Conservation (phyloP, 2,888 invertebrate genomes). For the Blastobasis adustella region DNA sequence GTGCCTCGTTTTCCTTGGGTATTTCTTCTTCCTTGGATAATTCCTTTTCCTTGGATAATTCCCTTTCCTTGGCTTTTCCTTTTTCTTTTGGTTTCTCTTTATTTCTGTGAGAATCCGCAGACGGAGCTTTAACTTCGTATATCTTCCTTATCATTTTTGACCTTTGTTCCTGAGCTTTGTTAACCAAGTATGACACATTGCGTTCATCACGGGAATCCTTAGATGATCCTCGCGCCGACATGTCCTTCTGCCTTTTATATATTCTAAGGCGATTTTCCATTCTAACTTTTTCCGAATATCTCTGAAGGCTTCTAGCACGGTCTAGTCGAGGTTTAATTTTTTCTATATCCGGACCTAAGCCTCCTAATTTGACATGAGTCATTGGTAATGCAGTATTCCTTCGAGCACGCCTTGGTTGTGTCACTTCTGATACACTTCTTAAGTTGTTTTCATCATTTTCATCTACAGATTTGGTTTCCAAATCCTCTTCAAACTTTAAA, state of each 20-base stretch:
- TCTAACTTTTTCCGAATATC: constrained; percentile 64
- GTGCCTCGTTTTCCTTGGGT: not conserved
- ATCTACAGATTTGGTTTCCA: constrained; percentile 22
- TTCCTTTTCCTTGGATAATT: too few relatives aligned
- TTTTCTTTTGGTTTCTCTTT: constrained; percentile 18
- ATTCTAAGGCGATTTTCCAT: constrained; percentile 63
- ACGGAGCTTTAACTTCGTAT: constrained; percentile 33
- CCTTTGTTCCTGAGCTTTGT: constrained; percentile 33
- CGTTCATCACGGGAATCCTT: constrained; percentile 18
- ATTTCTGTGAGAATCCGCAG: constrained; percentile 28
- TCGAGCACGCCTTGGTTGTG: constrained; percentile 34
- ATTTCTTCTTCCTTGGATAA: not conserved
- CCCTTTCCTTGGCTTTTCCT: constrained; percentile 7
- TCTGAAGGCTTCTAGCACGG: constrained; percentile 61
- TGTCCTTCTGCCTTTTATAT: constrained; percentile 38
- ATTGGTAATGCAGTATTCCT: constrained; percentile 38
- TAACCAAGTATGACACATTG: constrained; percentile 44
- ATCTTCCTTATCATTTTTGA: constrained; percentile 23
- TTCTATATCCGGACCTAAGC: constrained; percentile 60
- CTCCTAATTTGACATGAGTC: constrained; percentile 50
- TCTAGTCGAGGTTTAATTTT: constrained; percentile 58
- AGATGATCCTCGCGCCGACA: constrained; percentile 13
- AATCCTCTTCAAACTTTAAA: not conserved
- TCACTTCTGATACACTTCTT: constrained; percentile 55
- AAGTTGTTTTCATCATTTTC: constrained; percentile 35